Evolutionary conservation across 1,140 invertebrate genomes (phyloP).

Genomic region (Drosophila mayri): DNA sequence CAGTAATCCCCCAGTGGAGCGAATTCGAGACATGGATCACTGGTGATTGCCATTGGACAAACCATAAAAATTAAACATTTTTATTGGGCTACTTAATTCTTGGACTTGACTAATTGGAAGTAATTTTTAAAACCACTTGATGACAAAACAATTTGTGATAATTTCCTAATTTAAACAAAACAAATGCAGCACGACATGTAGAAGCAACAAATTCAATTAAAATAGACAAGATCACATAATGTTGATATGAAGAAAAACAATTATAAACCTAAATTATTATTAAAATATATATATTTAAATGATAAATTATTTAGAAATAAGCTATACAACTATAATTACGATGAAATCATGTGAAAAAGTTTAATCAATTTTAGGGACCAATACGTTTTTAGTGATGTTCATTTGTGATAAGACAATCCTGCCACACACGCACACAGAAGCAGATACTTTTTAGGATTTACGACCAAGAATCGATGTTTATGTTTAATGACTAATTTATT

Average conservation of each 20-base stretch:
- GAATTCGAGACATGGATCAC: conserved; percentile 81
- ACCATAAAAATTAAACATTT: conserved; percentile 47
- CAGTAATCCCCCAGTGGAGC: conserved; percentile 82
- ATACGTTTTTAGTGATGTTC: conserved; percentile 62
- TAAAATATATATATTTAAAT: conserved; percentile 61
- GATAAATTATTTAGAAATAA: conserved; percentile 75
- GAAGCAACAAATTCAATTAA: conserved; percentile 35
- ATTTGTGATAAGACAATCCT: conserved; percentile 76
- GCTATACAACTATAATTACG: conserved; percentile 35
- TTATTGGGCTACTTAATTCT: conserved; percentile 38
- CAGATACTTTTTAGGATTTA: conserved; percentile 24
- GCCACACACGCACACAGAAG: conserved; percentile 44
- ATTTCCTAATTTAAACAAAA: conserved; percentile 70
- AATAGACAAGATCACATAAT: conserved; percentile 62
- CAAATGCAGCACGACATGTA: conserved; percentile 20
- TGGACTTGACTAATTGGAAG: conserved; percentile 51
- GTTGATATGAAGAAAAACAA: conserved; percentile 19
- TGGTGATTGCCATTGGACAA: conserved; percentile 70
- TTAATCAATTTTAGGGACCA: conserved; percentile 17
- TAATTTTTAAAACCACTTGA: conserved; percentile 28
- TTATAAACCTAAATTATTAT: conserved; percentile 33
- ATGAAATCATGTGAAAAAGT: conserved; percentile 24
- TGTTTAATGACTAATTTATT: conserved; percentile 46
- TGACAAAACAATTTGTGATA: conserved; percentile 80
- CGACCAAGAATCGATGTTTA: conserved; percentile 21